Evolutionary conservation across 1,140 invertebrate genomes (phyloP).

Genomic region (Drosophila yakuba): DNA sequence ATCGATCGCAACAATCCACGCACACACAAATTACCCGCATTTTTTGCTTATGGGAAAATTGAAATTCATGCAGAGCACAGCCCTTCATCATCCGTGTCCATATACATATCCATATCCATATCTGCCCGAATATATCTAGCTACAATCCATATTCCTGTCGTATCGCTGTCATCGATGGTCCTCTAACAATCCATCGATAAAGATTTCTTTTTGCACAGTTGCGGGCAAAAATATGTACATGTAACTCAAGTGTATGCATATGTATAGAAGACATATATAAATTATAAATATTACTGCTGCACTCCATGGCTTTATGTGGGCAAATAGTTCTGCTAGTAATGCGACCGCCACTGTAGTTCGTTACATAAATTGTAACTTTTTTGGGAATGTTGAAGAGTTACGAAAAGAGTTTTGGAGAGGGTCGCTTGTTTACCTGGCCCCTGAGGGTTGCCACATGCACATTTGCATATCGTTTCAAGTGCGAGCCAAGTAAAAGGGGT

Average conservation of each 20-base stretch:
- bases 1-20: constrained; percentile 43
- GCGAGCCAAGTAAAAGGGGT: constrained; percentile 21
- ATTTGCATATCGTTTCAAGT: constrained; percentile 79
- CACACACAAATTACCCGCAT: constrained; percentile 77
- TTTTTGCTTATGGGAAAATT: constrained; percentile 76
- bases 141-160: constrained; percentile 63
- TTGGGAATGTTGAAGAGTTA: constrained; percentile 15
- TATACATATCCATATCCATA: constrained; percentile 50
- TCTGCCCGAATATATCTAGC: constrained; percentile 37
- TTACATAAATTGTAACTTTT: constrained; percentile 18
- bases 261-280: too few relatives aligned
- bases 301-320: background rate
- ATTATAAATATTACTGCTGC: background rate
- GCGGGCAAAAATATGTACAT: constrained; percentile 1
- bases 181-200: constrained; percentile 62
- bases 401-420: constrained; percentile 40
- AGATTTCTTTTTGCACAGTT: constrained; percentile 21
- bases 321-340: background rate
- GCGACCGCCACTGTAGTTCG: constrained; percentile 5
- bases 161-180: constrained; percentile 75
- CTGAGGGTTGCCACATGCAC: constrained; percentile 60
- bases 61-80: constrained; percentile 71
- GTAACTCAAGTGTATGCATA: too few relatives aligned
- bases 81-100: constrained; percentile 47
- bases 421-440: constrained; percentile 46